Conservation (phyloP, 1,140 invertebrate species). For the Bombus superbus region DNA sequence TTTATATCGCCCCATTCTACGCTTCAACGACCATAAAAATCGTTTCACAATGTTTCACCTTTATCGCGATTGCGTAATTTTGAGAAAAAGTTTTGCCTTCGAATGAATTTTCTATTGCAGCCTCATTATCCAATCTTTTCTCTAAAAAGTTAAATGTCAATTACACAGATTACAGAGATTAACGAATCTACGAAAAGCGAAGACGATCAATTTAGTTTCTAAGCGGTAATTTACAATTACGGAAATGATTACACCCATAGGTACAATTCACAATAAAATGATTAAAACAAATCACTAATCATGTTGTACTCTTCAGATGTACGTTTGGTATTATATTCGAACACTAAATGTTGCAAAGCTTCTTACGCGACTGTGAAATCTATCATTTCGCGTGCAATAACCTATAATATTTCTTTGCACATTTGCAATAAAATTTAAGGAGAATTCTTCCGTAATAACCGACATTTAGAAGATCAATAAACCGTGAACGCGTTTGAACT, state of each 20-base stretch:
- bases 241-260: background rate
- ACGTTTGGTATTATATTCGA: background rate
- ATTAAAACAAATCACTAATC: background rate
- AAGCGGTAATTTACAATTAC: background rate
- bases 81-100: too few relatives aligned
- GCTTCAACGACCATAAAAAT: constrained; percentile 2
- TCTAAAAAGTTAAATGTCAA: too few relatives aligned
- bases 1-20: background rate
- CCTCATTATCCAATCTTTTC: background rate
- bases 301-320: background rate
- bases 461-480: background rate
- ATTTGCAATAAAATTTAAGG: background rate
- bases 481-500: background rate
- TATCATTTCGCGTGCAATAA: background rate
- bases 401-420: background rate
- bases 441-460: background rate
- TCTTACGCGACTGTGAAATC: background rate
- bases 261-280: background rate
- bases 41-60: constrained; percentile 7
- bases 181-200: background rate
- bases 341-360: background rate
- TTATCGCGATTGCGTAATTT: background rate
- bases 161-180: too few relatives aligned
- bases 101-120: background rate
- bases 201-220: background rate